Evolutionary conservation across 2,888 invertebrate genomes (phyloP), one percentile per base, ranked within the genome.

Genomic region (Suillia variegata): DNA sequence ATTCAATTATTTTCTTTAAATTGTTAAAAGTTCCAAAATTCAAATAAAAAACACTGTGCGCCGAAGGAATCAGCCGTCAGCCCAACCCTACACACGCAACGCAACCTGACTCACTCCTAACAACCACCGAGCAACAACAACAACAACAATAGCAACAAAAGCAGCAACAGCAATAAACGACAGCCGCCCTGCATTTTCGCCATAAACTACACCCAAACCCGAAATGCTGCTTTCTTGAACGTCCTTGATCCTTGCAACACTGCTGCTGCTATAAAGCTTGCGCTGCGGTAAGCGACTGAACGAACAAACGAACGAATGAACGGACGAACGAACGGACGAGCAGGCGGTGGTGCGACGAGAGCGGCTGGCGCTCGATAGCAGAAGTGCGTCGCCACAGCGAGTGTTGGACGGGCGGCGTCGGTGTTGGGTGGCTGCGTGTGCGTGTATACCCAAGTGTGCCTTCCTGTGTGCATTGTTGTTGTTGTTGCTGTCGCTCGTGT

Each of bases 181-280:
- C 33, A 21, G 45, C n/a, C 53, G 56, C 54, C 55, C 61, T 61
- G 56, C 61, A 59, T 59, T 62, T 64, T 59, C 24, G 21, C 49
- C 21, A 45, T 15, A 49, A 45, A 45, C 53, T 50, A 54, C 10
- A 58, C 17, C 15, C 50, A 57, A 20, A 49, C 58, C 13, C 56
- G 12, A 17, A 50, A 64, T 63, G 65, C 59, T 67, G 66, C 68
- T 73, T 75, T 74, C 73, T 73, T 80, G 76, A 80, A 80, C 80
- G 80, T 78, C 80, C 80, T 80, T 80, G 80, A 80, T 80, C 80
- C 80, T 80, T 80, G 80, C 80, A 80, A 76, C 76, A 74, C 71
- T 61, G 63, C 61, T 61, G 63, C 61, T 65, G 63, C 64, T 62
- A 62, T 61, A 45, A 42, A 53, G 55, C 33, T 57, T 51, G 38